Base-by-base conservation (phyloP, 2,888 invertebrate species). In the Lepeophtheirus nordmannii region DNA sequence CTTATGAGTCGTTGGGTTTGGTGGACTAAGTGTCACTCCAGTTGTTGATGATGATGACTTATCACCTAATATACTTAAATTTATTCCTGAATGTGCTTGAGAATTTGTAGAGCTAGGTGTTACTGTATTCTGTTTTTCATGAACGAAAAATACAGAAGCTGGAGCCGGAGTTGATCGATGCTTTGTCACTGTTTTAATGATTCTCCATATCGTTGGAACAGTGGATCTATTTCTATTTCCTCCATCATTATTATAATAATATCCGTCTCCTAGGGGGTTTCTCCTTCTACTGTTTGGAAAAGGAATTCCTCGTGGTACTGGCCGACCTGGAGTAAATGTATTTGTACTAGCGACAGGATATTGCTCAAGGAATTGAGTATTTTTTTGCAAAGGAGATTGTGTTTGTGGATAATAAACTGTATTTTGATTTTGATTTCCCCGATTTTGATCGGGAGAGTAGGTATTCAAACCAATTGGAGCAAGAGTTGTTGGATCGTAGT, bases 311-410 rank as follows among this genome's bases (percentile, higher is more conserved):
- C 53, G 14, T 46, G 53, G 53, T n/a, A 46, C 53, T 46, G 53
- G 53, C 53, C 17, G 53, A n/a, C 1, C 53, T 46, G 14, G 14
- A n/a, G n/a, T 46, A 46, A 17, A 46, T 46, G 53, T 46, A 14
- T 14, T 46, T 46, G 30, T 30, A 30, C 30, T 30, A 30, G 30
- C 2, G 30, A 30, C 7, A 30, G 17, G 53, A 46, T 46, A n/a
- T 46, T 46, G 53, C 53, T 46, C n/a, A 46, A 8, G 53, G 53
- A 46, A 46, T 46, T 46, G 53, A 46, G 53, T 46, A 46, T 46
- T 46, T 30, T 7, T 7, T 5, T 30, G 7, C 2, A 30, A 30
- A 30, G 30, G 30, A 8, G 53, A 46, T 46, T 14, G 17, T 46
- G 53, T 46, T n/a, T n/a, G n/a, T 46, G 53, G 53, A 17, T 46